phyloP scores from a whole-genome alignment of 1,140 invertebrate species.

The Heterodera carotae region DNA sequence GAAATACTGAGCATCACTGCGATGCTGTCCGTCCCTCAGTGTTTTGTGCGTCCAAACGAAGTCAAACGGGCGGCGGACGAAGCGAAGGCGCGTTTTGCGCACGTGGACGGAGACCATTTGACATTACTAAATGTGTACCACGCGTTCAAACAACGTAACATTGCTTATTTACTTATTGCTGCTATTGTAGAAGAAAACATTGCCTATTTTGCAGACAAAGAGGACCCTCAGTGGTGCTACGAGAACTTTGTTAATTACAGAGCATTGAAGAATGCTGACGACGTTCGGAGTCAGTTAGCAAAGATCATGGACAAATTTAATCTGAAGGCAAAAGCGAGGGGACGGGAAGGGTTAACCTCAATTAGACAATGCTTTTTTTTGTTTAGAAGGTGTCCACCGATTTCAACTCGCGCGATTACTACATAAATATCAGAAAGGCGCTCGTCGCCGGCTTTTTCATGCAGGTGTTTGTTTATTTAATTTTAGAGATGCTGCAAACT shows the following conservation, averaged over 20 bases:
- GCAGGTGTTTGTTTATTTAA: conserved; percentile 76
- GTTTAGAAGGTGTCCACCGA: conserved; percentile 79
- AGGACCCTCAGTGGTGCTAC: conserved; percentile 97
- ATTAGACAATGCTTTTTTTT: background rate
- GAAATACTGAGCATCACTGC: conserved; percentile 98
- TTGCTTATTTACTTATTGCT: background rate
- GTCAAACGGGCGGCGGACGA: conserved; percentile 98
- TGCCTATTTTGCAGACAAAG: conserved; percentile 69
- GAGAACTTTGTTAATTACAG: conserved; percentile 99
- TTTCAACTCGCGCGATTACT: conserved; percentile 97
- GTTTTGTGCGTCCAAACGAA: conserved; percentile 97
- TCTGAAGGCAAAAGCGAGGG: conserved; percentile 73
- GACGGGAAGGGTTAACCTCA: conserved; percentile 70
- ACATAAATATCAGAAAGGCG: conserved; percentile 96
- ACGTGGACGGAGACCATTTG: conserved; percentile 98
- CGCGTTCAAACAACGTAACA: conserved; percentile 94
- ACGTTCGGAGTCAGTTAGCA: conserved; percentile 79
- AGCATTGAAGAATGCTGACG: conserved; percentile 89
- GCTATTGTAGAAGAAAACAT: background rate
- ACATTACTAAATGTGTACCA: conserved; percentile 92
- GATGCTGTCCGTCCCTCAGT: conserved; percentile 94
- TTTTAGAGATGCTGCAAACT: background rate
- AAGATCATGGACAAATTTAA: conserved; percentile 89
- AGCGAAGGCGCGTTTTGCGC: conserved; percentile 97
- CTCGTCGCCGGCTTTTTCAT: conserved; percentile 98